Evolutionary conservation across 1,140 invertebrate genomes (phyloP).

Genomic region (Babylonia areolata): DNA sequence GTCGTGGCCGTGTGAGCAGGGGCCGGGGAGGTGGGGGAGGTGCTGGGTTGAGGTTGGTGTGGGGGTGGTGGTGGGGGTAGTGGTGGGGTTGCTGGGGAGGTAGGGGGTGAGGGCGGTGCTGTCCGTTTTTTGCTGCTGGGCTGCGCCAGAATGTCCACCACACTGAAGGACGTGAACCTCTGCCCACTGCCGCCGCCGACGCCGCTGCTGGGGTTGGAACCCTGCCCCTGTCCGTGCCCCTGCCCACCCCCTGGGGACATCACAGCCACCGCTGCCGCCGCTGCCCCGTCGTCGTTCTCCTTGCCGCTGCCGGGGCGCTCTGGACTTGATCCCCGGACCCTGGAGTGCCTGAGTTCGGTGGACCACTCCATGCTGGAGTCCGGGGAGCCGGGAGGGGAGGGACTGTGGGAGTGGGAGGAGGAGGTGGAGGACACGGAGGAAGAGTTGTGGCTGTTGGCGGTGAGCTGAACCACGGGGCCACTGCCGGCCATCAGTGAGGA

Average conservation of each 20-base stretch:
- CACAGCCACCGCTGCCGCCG: too few species aligned
- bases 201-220: background rate
- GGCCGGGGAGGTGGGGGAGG: background rate
- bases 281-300: background rate
- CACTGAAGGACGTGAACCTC: slow-evolving; percentile 19
- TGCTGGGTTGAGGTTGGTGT: background rate
- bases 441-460: background rate
- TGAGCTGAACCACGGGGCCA: background rate
- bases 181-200: too few species aligned
- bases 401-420: background rate
- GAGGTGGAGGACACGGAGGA: background rate
- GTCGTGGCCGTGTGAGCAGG: background rate
- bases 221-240: background rate
- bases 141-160: slow-evolving; percentile 25
- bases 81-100: background rate
- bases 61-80: background rate
- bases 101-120: background rate
- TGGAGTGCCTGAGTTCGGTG: background rate
- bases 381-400: slow-evolving; percentile 4
- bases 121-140: background rate
- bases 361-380: background rate
- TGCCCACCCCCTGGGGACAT: too few species aligned
- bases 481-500: background rate
- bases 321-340: background rate
- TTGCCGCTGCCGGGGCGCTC: slow-evolving; percentile 14